Conservation (phyloP, 2,797 vertebrate genomes). For the Serranus cabrilla region DNA sequence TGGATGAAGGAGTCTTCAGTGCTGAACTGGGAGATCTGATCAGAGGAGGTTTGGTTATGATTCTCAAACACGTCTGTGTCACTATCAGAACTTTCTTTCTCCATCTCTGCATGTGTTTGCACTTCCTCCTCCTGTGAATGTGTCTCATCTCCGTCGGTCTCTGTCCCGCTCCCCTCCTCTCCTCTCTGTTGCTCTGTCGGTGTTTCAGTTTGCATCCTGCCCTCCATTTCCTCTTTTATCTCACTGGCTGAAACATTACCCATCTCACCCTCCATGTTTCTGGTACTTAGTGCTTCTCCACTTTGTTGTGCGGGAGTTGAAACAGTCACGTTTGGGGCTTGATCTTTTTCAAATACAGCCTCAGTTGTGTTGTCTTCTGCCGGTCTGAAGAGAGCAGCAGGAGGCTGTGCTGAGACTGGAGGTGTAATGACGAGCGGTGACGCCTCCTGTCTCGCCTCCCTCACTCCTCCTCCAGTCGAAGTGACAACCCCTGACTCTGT, state of each 20-base stretch:
- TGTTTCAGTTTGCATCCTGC: not conserved
- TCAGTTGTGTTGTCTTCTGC: constrained; percentile 16
- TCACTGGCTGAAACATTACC: constrained; percentile 25
- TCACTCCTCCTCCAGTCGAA: constrained; percentile 19
- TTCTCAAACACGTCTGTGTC: constrained; percentile 8
- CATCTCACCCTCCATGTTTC: not conserved
- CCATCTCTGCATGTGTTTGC: constrained; percentile 13
- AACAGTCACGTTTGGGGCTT: constrained; percentile 1
- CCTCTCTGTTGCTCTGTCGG: constrained; percentile 3
- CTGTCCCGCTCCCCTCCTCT: constrained; percentile 19
- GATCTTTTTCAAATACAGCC: constrained; percentile 4
- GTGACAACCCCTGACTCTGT: constrained; percentile 11
- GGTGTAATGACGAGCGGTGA: not conserved
- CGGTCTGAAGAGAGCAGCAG: not conserved
- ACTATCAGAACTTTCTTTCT: constrained; percentile 9
- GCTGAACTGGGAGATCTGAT: constrained; percentile 24
- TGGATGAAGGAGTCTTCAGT: constrained; percentile 22
- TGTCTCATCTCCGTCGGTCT: constrained; percentile 22
- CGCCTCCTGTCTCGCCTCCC: constrained; percentile 9
- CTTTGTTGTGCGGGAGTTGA: constrained; percentile 24
- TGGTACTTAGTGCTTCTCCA: not conserved
- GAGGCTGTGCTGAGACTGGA: constrained; percentile 13
- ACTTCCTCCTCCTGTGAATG: constrained; percentile 13
- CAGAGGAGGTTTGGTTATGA: constrained; percentile 28
- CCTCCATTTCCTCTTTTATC: constrained; percentile 13